Evolutionary conservation across 92 coral and sea anemone genomes (phyloP).

Genomic region (Parazoanthus darwini): DNA sequence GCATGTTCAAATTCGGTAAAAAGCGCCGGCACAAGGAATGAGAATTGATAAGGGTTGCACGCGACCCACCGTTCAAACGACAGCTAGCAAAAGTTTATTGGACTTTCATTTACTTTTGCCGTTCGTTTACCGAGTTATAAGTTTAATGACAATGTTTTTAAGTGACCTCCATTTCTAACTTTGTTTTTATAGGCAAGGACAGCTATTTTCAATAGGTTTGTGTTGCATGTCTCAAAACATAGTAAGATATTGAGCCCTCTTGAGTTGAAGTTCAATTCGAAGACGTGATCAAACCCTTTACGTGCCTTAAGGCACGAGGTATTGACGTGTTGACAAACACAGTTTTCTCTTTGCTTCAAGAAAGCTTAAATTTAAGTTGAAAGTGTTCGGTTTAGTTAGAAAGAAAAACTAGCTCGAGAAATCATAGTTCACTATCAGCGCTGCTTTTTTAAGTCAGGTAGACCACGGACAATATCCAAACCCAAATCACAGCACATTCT

Average conservation of each 20-base stretch:
- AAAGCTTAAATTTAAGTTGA: too few relatives aligned
- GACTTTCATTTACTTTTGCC: too few relatives aligned
- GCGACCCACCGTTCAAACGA: too few relatives aligned
- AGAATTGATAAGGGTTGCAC: too few relatives aligned
- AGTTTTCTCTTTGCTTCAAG: neutral
- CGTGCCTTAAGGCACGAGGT: neutral
- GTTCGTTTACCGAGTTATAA: too few relatives aligned
- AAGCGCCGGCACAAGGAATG: too few relatives aligned
- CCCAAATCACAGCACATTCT: neutral
- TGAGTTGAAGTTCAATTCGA: neutral
- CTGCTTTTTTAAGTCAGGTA: neutral
- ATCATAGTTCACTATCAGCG: neutral
- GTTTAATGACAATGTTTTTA: neutral
- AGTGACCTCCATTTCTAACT: neutral
- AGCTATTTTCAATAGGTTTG: too few relatives aligned
- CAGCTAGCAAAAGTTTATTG: too few relatives aligned
- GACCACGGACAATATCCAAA: neutral
- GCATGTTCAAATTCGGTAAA: too few relatives aligned
- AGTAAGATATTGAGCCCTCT: neutral
- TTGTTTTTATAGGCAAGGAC: neutral
- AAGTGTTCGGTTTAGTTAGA: neutral
- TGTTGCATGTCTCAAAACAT: neutral
- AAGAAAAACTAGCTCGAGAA: neutral
- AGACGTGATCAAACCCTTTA: neutral
- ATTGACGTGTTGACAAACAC: neutral